Evolutionary conservation across 2,888 invertebrate species (phyloP).

Genomic region (Coelogynopora nodosa): DNA sequence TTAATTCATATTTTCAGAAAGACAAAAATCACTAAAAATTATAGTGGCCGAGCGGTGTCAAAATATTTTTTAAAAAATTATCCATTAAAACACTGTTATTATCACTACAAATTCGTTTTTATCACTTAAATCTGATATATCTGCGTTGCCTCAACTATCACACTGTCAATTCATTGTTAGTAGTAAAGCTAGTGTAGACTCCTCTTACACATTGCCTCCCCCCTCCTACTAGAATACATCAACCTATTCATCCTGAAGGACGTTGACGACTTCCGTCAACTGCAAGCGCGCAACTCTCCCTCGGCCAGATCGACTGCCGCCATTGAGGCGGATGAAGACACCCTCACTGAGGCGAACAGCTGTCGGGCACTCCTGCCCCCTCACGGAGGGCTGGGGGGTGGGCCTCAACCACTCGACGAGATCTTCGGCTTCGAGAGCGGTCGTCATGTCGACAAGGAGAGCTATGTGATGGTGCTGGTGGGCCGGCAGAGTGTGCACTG

Average conservation of each 20-base stretch:
- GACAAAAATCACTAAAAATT: too few species aligned
- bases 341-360: conserved; percentile 6
- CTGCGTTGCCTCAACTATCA: neutral
- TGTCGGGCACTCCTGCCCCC: neutral
- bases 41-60: too few species aligned
- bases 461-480: conserved; percentile 36
- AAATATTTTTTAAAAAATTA: too few species aligned
- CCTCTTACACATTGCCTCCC: too few species aligned
- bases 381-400: neutral
- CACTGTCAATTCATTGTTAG: neutral
- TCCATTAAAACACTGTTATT: too few species aligned
- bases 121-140: too few species aligned
- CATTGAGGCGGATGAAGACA: neutral
- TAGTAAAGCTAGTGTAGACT: too few species aligned
- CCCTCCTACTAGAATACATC: neutral
- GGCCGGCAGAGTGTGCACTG: conserved; percentile 26
- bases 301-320: neutral
- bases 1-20: too few species aligned
- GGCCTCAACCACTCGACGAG: conserved; percentile 3
- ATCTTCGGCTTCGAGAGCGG: conserved; percentile 37
- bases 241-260: neutral
- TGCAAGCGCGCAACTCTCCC: neutral
- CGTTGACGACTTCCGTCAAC: neutral
- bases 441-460: conserved; percentile 33
- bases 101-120: too few species aligned